Conservation (phyloP, 2,113 vertebrate genomes). For the Caloenas nicobarica region DNA sequence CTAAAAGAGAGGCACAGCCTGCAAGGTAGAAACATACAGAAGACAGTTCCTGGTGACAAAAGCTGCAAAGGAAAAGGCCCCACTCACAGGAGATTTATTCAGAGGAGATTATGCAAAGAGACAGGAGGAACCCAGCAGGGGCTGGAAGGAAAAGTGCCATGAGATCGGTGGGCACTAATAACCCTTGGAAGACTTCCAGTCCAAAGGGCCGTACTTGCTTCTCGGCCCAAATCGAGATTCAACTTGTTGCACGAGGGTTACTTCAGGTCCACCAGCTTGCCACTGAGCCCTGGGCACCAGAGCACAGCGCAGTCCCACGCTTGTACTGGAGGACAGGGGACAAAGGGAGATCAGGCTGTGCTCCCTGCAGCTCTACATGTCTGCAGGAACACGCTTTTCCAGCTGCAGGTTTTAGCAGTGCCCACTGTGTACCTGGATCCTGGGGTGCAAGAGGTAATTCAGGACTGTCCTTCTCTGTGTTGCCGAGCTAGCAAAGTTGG, state of each 20-base stretch:
- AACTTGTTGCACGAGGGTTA: not conserved
- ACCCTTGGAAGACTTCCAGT: not conserved
- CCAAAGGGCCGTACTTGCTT: not conserved
- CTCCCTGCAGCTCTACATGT: not conserved
- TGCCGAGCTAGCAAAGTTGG: not conserved
- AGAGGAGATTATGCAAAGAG: slow-evolving; percentile 24
- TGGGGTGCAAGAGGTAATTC: accelerated
- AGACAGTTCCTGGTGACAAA: not conserved
- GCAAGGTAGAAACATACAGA: not conserved
- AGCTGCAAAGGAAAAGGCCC: not conserved
- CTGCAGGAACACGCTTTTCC: accelerated
- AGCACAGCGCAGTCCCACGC: accelerated
- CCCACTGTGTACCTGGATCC: not conserved
- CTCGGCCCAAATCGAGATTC: not conserved
- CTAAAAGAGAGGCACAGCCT: not conserved
- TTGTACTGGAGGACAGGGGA: not conserved
- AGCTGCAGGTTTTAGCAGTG: not conserved
- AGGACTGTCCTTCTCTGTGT: not conserved
- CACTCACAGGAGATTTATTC: not conserved
- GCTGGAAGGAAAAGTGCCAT: not conserved
- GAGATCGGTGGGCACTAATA: not conserved
- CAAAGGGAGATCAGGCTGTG: not conserved
- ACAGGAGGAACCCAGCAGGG: not conserved
- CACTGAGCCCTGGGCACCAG: not conserved
- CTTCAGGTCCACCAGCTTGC: not conserved